phyloP scores from a whole-genome alignment of 2,797 vertebrate species.

The Typhlichthys eigenmanni region DNA sequence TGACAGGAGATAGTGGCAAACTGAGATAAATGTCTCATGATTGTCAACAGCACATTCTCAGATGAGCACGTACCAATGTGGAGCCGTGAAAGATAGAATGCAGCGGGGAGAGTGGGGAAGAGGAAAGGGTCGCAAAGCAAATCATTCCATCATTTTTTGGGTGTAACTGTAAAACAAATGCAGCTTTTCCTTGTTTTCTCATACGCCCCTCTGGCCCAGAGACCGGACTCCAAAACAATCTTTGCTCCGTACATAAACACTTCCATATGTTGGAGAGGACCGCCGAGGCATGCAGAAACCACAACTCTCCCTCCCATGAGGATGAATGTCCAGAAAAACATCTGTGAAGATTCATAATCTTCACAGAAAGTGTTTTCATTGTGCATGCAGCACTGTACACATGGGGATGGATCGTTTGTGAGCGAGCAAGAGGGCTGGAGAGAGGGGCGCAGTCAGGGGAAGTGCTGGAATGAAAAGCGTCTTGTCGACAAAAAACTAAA shows the following conservation, averaged over 20 bases:
- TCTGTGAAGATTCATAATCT: slow-evolving; percentile 57
- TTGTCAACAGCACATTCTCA: slow-evolving; percentile 36
- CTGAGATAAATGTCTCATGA: slow-evolving; percentile 38
- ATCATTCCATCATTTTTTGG: slow-evolving; percentile 59
- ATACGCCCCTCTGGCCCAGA: slow-evolving; percentile 52
- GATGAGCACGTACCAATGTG: slow-evolving; percentile 55
- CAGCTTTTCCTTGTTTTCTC: slow-evolving; percentile 39
- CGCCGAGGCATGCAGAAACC: slow-evolving; percentile 17
- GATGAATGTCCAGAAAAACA: slow-evolving; percentile 55
- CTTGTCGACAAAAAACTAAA: slow-evolving; percentile 70
- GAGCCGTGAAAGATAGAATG: slow-evolving; percentile 37
- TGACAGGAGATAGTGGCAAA: slow-evolving; percentile 7
- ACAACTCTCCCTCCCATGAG: slow-evolving; percentile 45
- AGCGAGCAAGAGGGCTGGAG: slow-evolving; percentile 9
- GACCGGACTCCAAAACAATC: slow-evolving; percentile 39
- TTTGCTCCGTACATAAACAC: slow-evolving; percentile 57
- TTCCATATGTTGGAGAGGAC: slow-evolving; percentile 63
- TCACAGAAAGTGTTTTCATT: slow-evolving; percentile 32
- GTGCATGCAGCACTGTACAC: slow-evolving; percentile 48
- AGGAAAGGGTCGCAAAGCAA: slow-evolving; percentile 52
- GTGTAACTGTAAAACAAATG: slow-evolving; percentile 45
- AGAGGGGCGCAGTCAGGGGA: slow-evolving; percentile 47
- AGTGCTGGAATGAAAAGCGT: slow-evolving; percentile 68
- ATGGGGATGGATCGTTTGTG: slow-evolving; percentile 63
- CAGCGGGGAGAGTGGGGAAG: slow-evolving; percentile 18